phyloP scores from a whole-genome alignment of 2,113 vertebrate genomes.

The Plestiodon gilberti region DNA sequence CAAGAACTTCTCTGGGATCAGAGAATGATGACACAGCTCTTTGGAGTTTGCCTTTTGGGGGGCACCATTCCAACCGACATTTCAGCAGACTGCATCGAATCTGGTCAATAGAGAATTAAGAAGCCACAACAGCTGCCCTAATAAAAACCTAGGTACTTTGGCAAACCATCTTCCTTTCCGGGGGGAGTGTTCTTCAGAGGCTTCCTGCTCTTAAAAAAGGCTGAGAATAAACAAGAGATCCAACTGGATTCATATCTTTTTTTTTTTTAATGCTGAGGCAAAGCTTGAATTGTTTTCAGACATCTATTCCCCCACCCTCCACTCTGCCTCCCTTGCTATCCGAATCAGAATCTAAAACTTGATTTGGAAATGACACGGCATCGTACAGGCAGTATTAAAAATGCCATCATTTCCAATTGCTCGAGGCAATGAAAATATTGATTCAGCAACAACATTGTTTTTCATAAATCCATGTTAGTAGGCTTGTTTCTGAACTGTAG shows the following conservation, averaged over 20 bases:
- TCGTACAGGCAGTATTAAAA: slow-evolving; percentile 51
- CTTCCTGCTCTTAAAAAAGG: not conserved
- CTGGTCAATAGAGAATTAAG: not conserved
- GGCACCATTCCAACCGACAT: not conserved
- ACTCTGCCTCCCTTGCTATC: slow-evolving; percentile 11
- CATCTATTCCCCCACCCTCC: slow-evolving; percentile 33
- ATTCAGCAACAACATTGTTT: slow-evolving; percentile 62
- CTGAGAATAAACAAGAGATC: slow-evolving; percentile 21
- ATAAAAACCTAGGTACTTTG: not conserved
- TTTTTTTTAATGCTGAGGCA: not conserved
- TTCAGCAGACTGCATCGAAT: not conserved
- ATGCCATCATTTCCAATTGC: slow-evolving; percentile 58
- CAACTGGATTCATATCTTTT: not conserved
- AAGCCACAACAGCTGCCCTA: not conserved
- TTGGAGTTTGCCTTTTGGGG: not conserved
- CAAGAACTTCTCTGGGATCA: slow-evolving; percentile 4
- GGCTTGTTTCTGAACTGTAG: slow-evolving; percentile 53
- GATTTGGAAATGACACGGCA: slow-evolving; percentile 56
- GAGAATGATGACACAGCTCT: not conserved
- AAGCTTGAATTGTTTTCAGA: slow-evolving; percentile 27
- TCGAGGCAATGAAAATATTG: slow-evolving; percentile 65
- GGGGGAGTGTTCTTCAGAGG: slow-evolving; percentile 11
- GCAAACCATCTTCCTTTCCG: slow-evolving; percentile 9
- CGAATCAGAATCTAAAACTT: slow-evolving; percentile 38
- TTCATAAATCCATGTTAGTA: slow-evolving; percentile 55